Evolutionary conservation across 2,888 invertebrate genomes (phyloP).

Genomic region (Dryobotodes eremita): DNA sequence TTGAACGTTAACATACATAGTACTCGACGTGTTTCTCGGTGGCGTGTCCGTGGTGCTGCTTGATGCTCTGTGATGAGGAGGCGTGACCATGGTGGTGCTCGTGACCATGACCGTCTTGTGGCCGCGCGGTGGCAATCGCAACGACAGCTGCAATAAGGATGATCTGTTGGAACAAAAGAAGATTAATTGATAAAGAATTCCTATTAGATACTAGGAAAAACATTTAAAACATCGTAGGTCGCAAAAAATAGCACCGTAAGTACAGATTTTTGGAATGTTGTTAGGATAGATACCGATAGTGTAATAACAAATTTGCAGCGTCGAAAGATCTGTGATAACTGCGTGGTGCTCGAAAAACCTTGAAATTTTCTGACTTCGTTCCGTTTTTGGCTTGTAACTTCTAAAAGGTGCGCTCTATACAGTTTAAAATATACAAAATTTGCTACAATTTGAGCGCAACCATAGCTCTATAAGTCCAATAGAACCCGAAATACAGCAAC

Average conservation of each 20-base stretch:
- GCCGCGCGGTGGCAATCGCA: too few relatives aligned
- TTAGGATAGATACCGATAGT: neutral
- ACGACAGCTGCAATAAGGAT: too few relatives aligned
- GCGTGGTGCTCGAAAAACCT: neutral
- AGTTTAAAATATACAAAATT: too few relatives aligned
- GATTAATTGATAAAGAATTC: neutral
- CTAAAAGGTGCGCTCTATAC: neutral
- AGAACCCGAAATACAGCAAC: too few relatives aligned
- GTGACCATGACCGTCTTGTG: neutral
- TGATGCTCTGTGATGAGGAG: constrained; percentile 74
- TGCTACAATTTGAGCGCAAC: too few relatives aligned
- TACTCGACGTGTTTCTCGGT: constrained; percentile 63
- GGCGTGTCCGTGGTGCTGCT: constrained; percentile 72
- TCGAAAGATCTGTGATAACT: neutral
- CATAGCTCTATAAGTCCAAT: too few relatives aligned
- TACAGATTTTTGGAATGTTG: neutral
- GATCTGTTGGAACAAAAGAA: neutral
- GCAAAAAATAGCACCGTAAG: neutral
- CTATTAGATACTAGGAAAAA: neutral
- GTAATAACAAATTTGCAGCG: neutral
- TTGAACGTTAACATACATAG: constrained; percentile 20
- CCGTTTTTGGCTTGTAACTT: neutral
- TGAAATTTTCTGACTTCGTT: neutral
- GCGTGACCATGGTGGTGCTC: constrained; percentile 66
- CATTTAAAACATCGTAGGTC: neutral